A percentile compares a stretch with the other conserved stretches of the same genome.
Evolutionary conservation across 2,888 invertebrate genomes (phyloP).

Genomic region (Exocentrus adspersus): DNA sequence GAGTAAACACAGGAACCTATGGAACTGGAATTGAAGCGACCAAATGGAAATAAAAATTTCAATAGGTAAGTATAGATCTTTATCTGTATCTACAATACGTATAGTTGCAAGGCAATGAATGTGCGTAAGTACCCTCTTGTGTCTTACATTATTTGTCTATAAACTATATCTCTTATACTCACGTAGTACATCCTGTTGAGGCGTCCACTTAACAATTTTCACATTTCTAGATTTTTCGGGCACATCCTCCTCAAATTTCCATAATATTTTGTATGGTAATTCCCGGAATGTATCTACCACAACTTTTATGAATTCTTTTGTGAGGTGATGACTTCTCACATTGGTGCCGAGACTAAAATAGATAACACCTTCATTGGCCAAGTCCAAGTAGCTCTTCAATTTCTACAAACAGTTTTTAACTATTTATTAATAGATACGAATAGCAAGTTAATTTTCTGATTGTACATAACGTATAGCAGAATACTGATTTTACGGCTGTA

Average conservation of each 20-base stretch:
- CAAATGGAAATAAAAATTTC: too few species aligned
- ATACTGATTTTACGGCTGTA: too few species aligned
- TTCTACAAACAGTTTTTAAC: slow-evolving; percentile 54
- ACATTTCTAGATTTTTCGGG: slow-evolving; percentile 58
- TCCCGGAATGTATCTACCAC: slow-evolving; percentile 57
- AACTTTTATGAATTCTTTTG: slow-evolving; percentile 48
- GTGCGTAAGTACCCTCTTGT: not conserved
- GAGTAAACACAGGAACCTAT: too few species aligned
- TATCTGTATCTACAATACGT: too few species aligned
- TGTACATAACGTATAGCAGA: too few species aligned
- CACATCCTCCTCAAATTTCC: slow-evolving; percentile 61
- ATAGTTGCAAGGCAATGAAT: not conserved
- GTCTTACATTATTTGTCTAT: not conserved
- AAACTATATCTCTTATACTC: slow-evolving; percentile 36
- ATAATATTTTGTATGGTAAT: slow-evolving; percentile 58
- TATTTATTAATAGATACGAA: too few species aligned
- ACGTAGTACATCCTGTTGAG: slow-evolving; percentile 60
- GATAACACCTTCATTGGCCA: slow-evolving; percentile 57
- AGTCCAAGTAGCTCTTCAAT: slow-evolving; percentile 55
- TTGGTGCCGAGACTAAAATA: slow-evolving; percentile 62
- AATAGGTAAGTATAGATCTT: too few species aligned
- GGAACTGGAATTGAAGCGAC: too few species aligned
- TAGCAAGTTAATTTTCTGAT: too few species aligned
- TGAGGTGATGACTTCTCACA: slow-evolving; percentile 54
- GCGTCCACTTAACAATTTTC: slow-evolving; percentile 58